A percentile compares a stretch with the other conserved stretches of the same genome.
Evolutionary conservation across 2,113 vertebrate species (phyloP).

Genomic region (Chloropsis cyanopogon): DNA sequence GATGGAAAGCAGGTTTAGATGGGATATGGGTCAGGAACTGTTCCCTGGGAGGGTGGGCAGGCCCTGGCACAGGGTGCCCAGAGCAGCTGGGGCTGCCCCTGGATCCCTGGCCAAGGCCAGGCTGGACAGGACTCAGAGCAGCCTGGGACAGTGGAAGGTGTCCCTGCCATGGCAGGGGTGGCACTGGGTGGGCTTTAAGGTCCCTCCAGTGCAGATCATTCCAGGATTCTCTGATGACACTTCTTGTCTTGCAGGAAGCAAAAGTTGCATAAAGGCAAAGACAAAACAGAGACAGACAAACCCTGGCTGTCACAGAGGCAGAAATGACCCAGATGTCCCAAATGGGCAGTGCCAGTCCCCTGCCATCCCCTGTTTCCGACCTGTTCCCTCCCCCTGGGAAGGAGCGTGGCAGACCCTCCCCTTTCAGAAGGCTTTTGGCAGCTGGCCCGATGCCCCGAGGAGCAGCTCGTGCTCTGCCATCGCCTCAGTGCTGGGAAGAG

Average conservation of each 20-base stretch:
- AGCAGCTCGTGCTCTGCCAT: neutral
- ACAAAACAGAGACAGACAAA: neutral
- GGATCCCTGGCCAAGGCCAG: neutral
- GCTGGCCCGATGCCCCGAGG: neutral
- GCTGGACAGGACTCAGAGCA: neutral
- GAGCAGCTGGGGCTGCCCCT: neutral
- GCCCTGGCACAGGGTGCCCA: neutral
- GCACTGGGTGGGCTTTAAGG: fast-evolving
- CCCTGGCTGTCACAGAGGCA: neutral
- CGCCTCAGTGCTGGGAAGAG: neutral
- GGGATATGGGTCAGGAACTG: neutral
- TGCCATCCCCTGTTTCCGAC: neutral
- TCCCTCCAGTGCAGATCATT: neutral
- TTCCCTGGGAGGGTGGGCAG: neutral
- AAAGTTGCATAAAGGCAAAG: neutral
- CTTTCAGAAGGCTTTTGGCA: neutral
- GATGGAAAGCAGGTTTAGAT: neutral
- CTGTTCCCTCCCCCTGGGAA: neutral
- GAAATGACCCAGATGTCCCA: neutral
- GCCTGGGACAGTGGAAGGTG: neutral
- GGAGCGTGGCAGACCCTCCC: neutral
- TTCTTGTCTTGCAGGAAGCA: neutral
- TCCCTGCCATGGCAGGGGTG: neutral
- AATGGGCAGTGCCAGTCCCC: neutral
- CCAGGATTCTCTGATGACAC: neutral